Evolutionary conservation across 2,113 vertebrate genomes (phyloP).

Genomic region (Hypocryptadius cinnamomeus): DNA sequence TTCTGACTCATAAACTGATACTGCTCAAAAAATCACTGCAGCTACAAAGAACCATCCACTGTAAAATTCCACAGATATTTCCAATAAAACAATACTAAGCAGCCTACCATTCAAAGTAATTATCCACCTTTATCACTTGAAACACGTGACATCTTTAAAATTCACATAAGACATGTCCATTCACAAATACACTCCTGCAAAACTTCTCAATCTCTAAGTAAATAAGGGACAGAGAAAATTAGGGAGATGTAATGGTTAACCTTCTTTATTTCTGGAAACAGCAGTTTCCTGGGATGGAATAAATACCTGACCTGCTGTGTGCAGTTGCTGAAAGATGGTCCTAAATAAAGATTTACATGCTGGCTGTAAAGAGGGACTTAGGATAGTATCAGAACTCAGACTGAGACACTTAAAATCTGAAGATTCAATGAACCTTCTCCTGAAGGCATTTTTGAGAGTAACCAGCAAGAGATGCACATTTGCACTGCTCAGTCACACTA

Average conservation of each 20-base stretch:
- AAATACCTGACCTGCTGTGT: not conserved
- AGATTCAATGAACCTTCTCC: not conserved
- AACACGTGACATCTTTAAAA: not conserved
- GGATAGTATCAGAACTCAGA: not conserved
- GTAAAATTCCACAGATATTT: slow-evolving; percentile 51
- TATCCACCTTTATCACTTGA: not conserved
- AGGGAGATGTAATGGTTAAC: not conserved
- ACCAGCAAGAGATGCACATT: not conserved
- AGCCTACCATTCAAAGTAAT: not conserved
- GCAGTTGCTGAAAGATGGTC: slow-evolving; percentile 6
- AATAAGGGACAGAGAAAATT: not conserved
- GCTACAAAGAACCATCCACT: slow-evolving; percentile 31
- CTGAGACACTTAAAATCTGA: not conserved
- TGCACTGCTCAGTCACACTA: not conserved
- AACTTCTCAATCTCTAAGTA: not conserved
- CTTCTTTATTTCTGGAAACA: not conserved
- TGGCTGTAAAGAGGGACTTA: not conserved
- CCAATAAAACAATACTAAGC: not conserved
- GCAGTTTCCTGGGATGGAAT: not conserved
- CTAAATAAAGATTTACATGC: slow-evolving; percentile 15
- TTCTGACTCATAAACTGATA: slow-evolving; percentile 41
- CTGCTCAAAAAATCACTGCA: slow-evolving; percentile 50
- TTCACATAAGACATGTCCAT: not conserved
- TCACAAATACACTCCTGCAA: not conserved
- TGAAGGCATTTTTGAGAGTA: not conserved